These are phyloP conservation scores for Amphibalanus amphitrite DNA, from an alignment of 1,140 invertebrate species.

Conservation along the genomic window DNA sequence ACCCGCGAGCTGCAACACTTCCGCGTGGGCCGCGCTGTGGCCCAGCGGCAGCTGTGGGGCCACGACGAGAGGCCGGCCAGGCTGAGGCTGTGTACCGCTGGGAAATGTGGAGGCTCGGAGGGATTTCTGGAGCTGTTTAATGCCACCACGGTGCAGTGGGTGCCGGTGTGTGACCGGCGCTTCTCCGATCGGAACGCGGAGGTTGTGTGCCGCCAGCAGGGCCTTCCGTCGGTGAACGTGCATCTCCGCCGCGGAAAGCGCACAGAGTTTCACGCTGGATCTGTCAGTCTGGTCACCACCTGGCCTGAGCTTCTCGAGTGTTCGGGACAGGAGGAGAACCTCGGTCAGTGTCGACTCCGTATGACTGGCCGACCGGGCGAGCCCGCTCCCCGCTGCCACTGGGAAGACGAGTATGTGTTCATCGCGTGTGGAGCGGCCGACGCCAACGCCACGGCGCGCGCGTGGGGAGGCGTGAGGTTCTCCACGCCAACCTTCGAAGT, in stretches of 20 bases:
- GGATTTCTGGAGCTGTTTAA: constrained; percentile 74
- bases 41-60: constrained; percentile 5
- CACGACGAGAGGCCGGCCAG: background rate
- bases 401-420: constrained; percentile 57
- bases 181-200: constrained; percentile 89
- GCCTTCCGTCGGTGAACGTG: constrained; percentile 74
- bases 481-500: constrained; percentile 76
- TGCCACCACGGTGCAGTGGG: constrained; percentile 83
- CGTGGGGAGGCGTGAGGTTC: constrained; percentile 95
- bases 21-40: constrained; percentile 13
- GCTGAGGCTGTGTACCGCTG: background rate
- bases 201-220: constrained; percentile 88
- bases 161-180: constrained; percentile 83
- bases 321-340: constrained; percentile 32
- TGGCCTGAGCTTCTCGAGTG: constrained; percentile 86
- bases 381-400: background rate
- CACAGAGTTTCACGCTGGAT: constrained; percentile 69
- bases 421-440: constrained; percentile 73
- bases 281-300: constrained; percentile 63
- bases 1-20: constrained; percentile 17
- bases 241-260: constrained; percentile 60
- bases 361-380: background rate
- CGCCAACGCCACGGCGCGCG: constrained; percentile 45
- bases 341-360: background rate
- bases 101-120: background rate